phyloP scores from a whole-genome alignment of 2,113 vertebrate species.

The Pelmatolapia mariae region DNA sequence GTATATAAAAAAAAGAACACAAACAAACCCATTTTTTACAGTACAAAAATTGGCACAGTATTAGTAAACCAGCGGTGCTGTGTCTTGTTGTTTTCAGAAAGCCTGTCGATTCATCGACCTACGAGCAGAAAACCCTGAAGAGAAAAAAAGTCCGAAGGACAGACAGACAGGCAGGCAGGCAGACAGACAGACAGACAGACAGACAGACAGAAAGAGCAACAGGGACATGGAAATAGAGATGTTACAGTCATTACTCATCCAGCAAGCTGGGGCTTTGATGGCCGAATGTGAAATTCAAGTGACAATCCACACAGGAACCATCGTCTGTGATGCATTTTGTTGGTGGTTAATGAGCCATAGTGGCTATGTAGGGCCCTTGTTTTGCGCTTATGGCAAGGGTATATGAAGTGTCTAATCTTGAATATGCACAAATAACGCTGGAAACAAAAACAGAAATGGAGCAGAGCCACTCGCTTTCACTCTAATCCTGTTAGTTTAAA shows the following conservation, averaged over 20 bases:
- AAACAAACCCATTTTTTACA: conserved; percentile 45
- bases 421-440: conserved; percentile 47
- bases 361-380: conserved; percentile 43
- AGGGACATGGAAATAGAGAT: conserved; percentile 34
- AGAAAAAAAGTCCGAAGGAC: background rate
- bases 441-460: conserved; percentile 55
- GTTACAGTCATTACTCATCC: conserved; percentile 45
- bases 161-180: background rate
- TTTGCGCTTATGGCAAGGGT: conserved; percentile 33
- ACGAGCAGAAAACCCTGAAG: conserved; percentile 76
- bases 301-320: conserved; percentile 50
- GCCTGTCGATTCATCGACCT: conserved; percentile 24
- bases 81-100: conserved; percentile 33
- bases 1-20: conserved; percentile 32
- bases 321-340: conserved; percentile 51
- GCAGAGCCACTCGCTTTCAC: conserved; percentile 47
- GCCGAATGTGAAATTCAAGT: conserved; percentile 57
- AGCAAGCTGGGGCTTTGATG: conserved; percentile 36
- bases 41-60: conserved; percentile 78
- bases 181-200: background rate
- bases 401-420: conserved; percentile 59
- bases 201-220: background rate
- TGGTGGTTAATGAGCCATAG: conserved; percentile 48
- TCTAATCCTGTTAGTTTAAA: conserved; percentile 68
- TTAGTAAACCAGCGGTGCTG: conserved; percentile 54